Conservation (phyloP, 2,113 vertebrate genomes). For the Chaetodon trifascialis region DNA sequence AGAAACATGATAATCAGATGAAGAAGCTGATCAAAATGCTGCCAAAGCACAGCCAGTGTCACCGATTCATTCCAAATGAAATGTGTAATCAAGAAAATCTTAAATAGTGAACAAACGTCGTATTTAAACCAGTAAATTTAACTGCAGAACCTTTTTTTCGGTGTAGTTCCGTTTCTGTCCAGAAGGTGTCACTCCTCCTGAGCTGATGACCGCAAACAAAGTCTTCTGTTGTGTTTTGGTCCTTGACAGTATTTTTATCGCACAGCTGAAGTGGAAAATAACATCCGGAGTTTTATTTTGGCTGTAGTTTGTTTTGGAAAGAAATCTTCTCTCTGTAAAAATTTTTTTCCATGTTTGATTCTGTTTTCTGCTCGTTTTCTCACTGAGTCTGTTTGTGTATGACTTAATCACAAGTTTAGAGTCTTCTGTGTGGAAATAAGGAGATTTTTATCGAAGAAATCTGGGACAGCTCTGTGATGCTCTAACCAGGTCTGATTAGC, state of each 20-base stretch:
- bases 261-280: not conserved
- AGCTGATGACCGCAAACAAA: not conserved
- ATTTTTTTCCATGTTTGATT: not conserved
- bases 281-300: not conserved
- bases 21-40: not conserved
- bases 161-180: constrained; percentile 16
- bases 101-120: not conserved
- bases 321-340: not conserved
- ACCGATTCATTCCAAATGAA: not conserved
- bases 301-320: not conserved
- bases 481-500: not conserved
- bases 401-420: not conserved
- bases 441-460: not conserved
- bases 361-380: not conserved
- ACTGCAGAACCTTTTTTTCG: not conserved
- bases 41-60: no score
- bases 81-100: not conserved
- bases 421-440: no score
- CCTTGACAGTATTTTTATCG: not conserved
- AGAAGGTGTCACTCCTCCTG: constrained; percentile 23
- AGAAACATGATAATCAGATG: not conserved
- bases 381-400: not conserved
- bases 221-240: not conserved
- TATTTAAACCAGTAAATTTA: no score
- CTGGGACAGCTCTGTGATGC: no score